Percentiles rank a stretch among this genome's conserved stretches.
phyloP scores from a whole-genome alignment of 2,888 invertebrate species.

The Acrobeloides nanus region DNA sequence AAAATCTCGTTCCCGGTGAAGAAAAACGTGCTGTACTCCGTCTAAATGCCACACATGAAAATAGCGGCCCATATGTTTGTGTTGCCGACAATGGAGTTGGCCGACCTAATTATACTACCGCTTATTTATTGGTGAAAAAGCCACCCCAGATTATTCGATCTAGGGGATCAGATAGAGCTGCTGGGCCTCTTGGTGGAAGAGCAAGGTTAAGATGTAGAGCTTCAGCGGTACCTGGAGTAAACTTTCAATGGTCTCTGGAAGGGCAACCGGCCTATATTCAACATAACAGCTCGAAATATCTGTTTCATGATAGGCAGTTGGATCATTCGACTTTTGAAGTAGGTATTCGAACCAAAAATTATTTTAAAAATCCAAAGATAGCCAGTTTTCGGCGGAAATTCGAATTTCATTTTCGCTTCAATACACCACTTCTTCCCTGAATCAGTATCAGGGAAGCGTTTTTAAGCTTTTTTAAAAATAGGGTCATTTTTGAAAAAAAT shows the following conservation, averaged over 20 bases:
- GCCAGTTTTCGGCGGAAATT: too few relatives aligned
- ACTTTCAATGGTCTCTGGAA: constrained; percentile 38
- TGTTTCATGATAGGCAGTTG: constrained; percentile 33
- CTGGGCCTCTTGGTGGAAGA: constrained; percentile 31
- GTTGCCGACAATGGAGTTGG: constrained; percentile 48
- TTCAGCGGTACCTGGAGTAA: constrained; percentile 42
- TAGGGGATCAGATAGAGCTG: constrained; percentile 32
- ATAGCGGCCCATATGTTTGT: constrained; percentile 45
- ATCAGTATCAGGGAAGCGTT: too few relatives aligned
- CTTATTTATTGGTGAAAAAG: constrained; percentile 44
- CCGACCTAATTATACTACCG: constrained; percentile 26
- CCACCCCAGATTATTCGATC: constrained; percentile 34
- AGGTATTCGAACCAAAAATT: too few relatives aligned
- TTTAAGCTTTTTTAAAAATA: too few relatives aligned
- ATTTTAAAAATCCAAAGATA: too few relatives aligned
- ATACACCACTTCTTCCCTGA: too few relatives aligned
- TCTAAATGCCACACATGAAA: constrained; percentile 40
- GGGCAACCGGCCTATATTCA: constrained; percentile 28
- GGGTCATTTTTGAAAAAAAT: too few relatives aligned
- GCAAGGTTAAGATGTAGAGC: constrained; percentile 33
- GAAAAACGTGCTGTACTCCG: constrained; percentile 32
- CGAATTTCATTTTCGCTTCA: constrained; percentile 1
- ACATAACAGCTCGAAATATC: constrained; percentile 45
- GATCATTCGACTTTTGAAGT: constrained; percentile 46
- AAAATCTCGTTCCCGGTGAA: constrained; percentile 1